Evolutionary conservation across 1,140 invertebrate genomes (phyloP).

Genomic region (Calycopis cecrops): DNA sequence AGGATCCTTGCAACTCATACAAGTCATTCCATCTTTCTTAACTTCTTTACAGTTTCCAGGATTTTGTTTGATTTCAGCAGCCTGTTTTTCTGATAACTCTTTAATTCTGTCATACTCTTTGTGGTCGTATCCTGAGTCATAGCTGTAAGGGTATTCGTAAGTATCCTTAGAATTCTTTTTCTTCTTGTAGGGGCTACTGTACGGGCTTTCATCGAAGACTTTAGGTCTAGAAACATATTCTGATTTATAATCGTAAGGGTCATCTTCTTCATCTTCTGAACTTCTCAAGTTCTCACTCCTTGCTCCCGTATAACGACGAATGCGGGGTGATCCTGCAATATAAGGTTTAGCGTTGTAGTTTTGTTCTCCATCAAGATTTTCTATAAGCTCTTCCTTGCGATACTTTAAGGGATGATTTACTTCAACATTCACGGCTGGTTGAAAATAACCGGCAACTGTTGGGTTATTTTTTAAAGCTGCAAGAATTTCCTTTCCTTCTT

Average conservation of each 20-base stretch:
- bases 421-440: slow-evolving; percentile 60
- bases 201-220: slow-evolving; percentile 60
- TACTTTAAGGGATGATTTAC: slow-evolving; percentile 59
- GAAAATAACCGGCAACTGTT: slow-evolving; percentile 59
- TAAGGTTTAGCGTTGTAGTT: slow-evolving; percentile 69
- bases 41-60: slow-evolving; percentile 79
- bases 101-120: slow-evolving; percentile 74
- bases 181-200: slow-evolving; percentile 64
- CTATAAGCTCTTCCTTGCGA: slow-evolving; percentile 52
- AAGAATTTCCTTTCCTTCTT: slow-evolving; percentile 56
- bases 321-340: slow-evolving; percentile 62
- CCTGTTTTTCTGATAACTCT: slow-evolving; percentile 74
- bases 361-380: slow-evolving; percentile 50
- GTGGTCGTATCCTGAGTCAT: slow-evolving; percentile 68
- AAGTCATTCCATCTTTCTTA: slow-evolving; percentile 78
- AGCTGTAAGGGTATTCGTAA: slow-evolving; percentile 66
- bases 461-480: slow-evolving; percentile 61
- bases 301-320: slow-evolving; percentile 60
- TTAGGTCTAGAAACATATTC: slow-evolving; percentile 69
- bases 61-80: slow-evolving; percentile 75
- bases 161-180: slow-evolving; percentile 57
- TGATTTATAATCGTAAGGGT: slow-evolving; percentile 60
- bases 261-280: slow-evolving; percentile 47
- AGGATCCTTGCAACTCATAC: slow-evolving; percentile 80
- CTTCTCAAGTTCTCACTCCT: slow-evolving; percentile 50